phyloP scores from a whole-genome alignment of 2,113 vertebrate species.

The Ginglymostoma cirratum region DNA sequence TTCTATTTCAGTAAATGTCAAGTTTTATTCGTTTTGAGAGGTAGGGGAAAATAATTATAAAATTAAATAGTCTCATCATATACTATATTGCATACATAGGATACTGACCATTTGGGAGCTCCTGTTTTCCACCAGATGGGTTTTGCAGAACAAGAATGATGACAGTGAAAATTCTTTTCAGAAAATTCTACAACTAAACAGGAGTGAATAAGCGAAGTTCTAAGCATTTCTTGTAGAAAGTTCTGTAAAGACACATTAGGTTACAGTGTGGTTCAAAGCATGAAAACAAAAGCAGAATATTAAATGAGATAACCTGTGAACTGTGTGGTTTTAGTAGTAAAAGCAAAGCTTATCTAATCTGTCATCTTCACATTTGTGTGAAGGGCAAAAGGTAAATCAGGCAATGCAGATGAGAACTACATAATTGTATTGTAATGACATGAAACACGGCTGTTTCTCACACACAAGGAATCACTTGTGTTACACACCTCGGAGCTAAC shows the following conservation, averaged over 20 bases:
- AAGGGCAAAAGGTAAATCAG: background rate
- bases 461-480: background rate
- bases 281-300: background rate
- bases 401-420: background rate
- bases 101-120: background rate
- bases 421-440: background rate
- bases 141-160: background rate
- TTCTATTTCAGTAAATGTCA: background rate
- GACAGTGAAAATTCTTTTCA: background rate
- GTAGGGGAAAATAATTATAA: background rate
- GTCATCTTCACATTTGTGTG: background rate
- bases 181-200: background rate
- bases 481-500: background rate
- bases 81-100: background rate
- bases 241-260: background rate
- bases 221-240: background rate
- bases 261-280: background rate
- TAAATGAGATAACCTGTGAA: slow-evolving; percentile 18
- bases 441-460: background rate
- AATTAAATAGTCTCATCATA: background rate
- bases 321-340: background rate
- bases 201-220: background rate
- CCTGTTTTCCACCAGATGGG: background rate
- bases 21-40: background rate
- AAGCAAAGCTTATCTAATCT: slow-evolving; percentile 1